Conservation (phyloP, 1,140 invertebrate species). For the Bombus difficillimus region DNA sequence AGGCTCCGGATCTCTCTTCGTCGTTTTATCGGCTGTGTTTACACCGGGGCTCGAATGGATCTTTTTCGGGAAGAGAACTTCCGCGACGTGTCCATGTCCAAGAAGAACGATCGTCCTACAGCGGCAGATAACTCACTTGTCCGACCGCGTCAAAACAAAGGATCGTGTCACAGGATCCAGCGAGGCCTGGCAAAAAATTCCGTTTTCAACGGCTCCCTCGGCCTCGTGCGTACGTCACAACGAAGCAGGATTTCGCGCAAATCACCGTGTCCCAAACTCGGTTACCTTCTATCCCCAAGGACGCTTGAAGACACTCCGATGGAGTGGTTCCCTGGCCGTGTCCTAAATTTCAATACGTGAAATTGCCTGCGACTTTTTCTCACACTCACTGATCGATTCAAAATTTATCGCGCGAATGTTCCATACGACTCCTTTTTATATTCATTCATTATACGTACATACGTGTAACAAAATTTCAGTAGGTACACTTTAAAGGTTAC, state of each 20-base stretch:
- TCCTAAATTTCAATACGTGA: background rate
- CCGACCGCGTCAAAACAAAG: slow-evolving; percentile 72
- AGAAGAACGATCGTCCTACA: slow-evolving; percentile 74
- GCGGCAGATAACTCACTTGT: slow-evolving; percentile 73
- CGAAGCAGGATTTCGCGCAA: slow-evolving; percentile 26
- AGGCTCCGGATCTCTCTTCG: slow-evolving; percentile 57
- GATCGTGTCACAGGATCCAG: slow-evolving; percentile 55
- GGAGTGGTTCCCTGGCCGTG: background rate
- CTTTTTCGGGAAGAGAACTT: slow-evolving; percentile 75
- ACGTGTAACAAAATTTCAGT: no score
- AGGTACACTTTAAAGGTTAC: no score
- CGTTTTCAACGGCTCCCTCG: slow-evolving; percentile 14
- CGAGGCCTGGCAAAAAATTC: slow-evolving; percentile 37
- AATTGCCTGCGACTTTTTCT: background rate
- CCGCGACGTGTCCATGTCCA: slow-evolving; percentile 67
- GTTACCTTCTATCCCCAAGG: slow-evolving; percentile 9
- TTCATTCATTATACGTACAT: background rate
- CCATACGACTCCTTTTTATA: background rate
- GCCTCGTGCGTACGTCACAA: slow-evolving; percentile 10
- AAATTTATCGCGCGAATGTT: background rate
- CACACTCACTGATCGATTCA: background rate
- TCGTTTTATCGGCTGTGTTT: slow-evolving; percentile 76
- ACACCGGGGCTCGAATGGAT: slow-evolving; percentile 71
- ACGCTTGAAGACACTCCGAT: background rate
- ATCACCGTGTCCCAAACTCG: slow-evolving; percentile 35